Base-by-base conservation (phyloP, 2,888 invertebrate species). In the Steinernema carpocapsae region DNA sequence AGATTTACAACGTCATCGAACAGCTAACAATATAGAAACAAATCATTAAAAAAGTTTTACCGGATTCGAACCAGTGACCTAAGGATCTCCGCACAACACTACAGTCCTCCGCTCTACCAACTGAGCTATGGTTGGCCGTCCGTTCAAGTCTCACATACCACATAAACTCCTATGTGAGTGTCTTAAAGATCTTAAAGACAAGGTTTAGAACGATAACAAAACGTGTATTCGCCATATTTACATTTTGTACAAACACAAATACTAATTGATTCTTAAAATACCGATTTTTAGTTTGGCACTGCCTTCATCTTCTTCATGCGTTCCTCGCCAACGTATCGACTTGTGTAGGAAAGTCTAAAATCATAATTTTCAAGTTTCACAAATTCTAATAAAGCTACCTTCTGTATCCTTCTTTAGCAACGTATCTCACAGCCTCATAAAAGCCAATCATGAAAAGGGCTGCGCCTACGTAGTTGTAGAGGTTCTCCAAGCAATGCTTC, bases 61-160 rank as follows among this genome's bases (percentile, higher is more conserved):
- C 77, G 77, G 77, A 77, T 76, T 77, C 74, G 77, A 77, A 77
- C 77, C 77, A 77, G 77, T 74, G 77, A 77, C 77, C 77, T 77
- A 77, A 74, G 76, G 77, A 77, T 77, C 19, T 52, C 52, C 24
- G 52, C 19, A n/a, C 52, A 52, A 52, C 64, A 73, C 79, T 79
- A 79, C 79, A 79, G 79, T 79, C 79, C 77, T 79, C 79, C 79
- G 79, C 79, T 79, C 79, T 79, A 79, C 79, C 79, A 79, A 79
- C 79, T 79, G 79, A 79, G 79, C 79, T 79, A 79, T 79, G 78
- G 78, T 77, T 74, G 75, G 75, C n/a, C n/a, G n/a, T n/a, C n/a
- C n/a, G n/a, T n/a, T n/a, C n/a, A n/a, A n/a, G n/a, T n/a, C n/a
- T n/a, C n/a, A n/a, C n/a, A n/a, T n/a, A n/a, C n/a, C n/a, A n/a